Evolutionary conservation across 2,797 vertebrate genomes (phyloP).

Genomic region (Micropoecilia bifurca): DNA sequence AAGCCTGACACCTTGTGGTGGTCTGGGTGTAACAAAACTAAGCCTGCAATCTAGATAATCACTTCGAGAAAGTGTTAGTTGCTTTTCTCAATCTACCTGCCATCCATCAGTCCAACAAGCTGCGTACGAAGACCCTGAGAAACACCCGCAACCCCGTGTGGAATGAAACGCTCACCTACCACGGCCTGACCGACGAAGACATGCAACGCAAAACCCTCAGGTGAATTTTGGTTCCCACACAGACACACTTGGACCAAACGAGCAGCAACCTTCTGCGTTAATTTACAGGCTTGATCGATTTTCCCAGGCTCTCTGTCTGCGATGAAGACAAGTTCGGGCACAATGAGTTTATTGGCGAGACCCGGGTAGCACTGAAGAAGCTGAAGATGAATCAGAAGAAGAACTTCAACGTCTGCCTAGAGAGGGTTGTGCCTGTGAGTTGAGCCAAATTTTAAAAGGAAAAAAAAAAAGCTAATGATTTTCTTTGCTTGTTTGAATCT

Average conservation of each 20-base stretch:
- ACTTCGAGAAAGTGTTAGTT: background rate
- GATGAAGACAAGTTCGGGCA: constrained; percentile 98
- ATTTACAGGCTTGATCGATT: constrained; percentile 12
- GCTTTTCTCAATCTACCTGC: constrained; percentile 11
- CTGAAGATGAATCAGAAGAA: constrained; percentile 94
- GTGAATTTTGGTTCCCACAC: constrained; percentile 53
- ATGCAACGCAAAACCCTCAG: constrained; percentile 97
- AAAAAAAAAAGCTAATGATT: constrained; percentile 11
- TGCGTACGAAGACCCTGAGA: constrained; percentile 94
- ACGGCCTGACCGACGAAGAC: constrained; percentile 94
- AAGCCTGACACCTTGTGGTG: constrained; percentile 78
- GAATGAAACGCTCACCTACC: constrained; percentile 95
- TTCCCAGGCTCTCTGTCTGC: constrained; percentile 91
- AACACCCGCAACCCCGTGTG: constrained; percentile 94
- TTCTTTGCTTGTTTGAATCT: constrained; percentile 30
- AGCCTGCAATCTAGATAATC: background rate
- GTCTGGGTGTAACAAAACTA: constrained; percentile 13
- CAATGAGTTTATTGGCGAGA: constrained; percentile 97
- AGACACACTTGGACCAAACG: background rate
- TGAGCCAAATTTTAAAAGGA: constrained; percentile 7
- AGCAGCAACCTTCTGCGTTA: background rate
- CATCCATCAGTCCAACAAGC: constrained; percentile 89
- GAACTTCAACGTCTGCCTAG: constrained; percentile 95
- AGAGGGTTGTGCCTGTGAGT: constrained; percentile 92
- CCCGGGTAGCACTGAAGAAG: constrained; percentile 94